phyloP scores from a whole-genome alignment of 2,888 invertebrate species.

The Bimastos eiseni region DNA sequence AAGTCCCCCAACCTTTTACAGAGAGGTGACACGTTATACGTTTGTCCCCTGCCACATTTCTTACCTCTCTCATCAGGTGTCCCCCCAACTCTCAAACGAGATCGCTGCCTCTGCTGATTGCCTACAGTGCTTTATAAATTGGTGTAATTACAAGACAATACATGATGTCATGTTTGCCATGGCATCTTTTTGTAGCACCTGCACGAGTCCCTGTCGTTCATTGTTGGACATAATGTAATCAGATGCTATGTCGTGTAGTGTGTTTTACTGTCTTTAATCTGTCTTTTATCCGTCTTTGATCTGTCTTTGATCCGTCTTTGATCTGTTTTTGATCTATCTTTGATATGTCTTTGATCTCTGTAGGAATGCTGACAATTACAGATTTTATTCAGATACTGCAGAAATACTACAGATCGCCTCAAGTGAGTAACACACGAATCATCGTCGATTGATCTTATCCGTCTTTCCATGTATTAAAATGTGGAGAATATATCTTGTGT shows the following conservation, averaged over 20 bases:
- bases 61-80: no score
- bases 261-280: neutral
- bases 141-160: neutral
- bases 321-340: constrained; percentile 38
- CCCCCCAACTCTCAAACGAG: no score
- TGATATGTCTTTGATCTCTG: constrained; percentile 38
- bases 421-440: constrained; percentile 49
- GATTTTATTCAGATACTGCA: constrained; percentile 95
- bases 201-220: no score
- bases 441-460: neutral
- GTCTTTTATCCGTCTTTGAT: constrained; percentile 38
- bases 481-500: neutral
- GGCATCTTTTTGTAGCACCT: neutral
- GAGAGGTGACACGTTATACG: no score
- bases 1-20: no score
- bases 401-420: constrained; percentile 88
- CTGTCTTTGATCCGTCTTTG: constrained; percentile 4
- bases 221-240: neutral
- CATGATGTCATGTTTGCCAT: neutral
- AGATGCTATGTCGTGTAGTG: neutral
- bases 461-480: neutral
- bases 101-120: neutral
- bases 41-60: no score
- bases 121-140: neutral
- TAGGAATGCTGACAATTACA: constrained; percentile 91